These are phyloP conservation scores for Atrina japonica DNA, from an alignment of 2,888 invertebrate species.

Conservation along the genomic window DNA sequence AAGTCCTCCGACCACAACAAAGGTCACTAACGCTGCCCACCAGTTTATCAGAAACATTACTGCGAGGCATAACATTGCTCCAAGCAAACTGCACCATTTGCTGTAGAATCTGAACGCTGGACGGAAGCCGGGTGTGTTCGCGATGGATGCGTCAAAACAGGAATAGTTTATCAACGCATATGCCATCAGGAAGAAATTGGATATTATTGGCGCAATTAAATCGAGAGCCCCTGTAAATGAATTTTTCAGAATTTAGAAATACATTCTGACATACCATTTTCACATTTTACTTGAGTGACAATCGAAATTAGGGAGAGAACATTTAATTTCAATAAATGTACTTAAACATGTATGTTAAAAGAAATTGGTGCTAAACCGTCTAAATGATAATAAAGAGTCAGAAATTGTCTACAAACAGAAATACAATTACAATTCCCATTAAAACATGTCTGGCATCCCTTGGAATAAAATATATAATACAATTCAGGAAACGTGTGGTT, in stretches of 20 bases:
- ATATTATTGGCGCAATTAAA: slow-evolving; percentile 80
- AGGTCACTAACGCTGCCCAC: slow-evolving; percentile 94
- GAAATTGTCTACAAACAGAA: too few species aligned
- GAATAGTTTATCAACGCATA: slow-evolving; percentile 81
- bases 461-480: too few species aligned
- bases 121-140: slow-evolving; percentile 80
- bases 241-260: neutral
- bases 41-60: slow-evolving; percentile 98
- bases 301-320: too few species aligned
- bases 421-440: too few species aligned
- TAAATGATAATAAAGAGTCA: too few species aligned
- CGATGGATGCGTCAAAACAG: slow-evolving; percentile 80
- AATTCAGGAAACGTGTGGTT: too few species aligned
- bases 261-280: too few species aligned
- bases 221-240: slow-evolving; percentile 77
- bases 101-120: slow-evolving; percentile 80
- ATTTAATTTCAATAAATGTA: neutral
- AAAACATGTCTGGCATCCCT: too few species aligned
- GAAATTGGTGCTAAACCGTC: neutral
- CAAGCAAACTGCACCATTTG: slow-evolving; percentile 80
- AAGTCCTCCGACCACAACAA: slow-evolving; percentile 89
- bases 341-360: neutral
- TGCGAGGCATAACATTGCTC: slow-evolving; percentile 82
- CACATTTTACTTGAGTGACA: too few species aligned
- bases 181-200: slow-evolving; percentile 81